Evolutionary conservation across 2,888 invertebrate species (phyloP), one percentile per base, ranked within the genome.

Genomic region (Leuctra nigra): DNA sequence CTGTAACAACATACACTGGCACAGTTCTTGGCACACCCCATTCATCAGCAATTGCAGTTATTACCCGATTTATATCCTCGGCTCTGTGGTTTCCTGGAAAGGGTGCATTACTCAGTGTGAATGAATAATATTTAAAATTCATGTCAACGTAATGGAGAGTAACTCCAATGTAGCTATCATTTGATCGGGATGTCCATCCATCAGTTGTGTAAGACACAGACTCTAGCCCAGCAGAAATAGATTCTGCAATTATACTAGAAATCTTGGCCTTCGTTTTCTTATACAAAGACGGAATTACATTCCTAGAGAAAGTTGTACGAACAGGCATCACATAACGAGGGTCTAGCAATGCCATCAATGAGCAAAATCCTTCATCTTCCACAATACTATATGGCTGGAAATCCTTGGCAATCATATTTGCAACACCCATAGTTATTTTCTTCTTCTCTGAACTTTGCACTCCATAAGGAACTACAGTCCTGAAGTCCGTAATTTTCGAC

Each of bases 321-420:
- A 24, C 23, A 7, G 54, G 54, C 7, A 54, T 16, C 7, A 25
- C 22, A 18, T 54, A 54, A 4, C 23, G 6, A 2, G 24, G 54
- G 20, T 54, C 41, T 22, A 54, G 16, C n/a, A 24, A 20, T 13
- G 23, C n/a, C 4, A 39, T 25, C 2, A 41, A 16, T 7, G 24
- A 16, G 41, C n/a, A 41, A 54, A 54, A 41, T 3, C 54, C 24
- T 18, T 13, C 14, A 23, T 54, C 54, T 24, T 54, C 24, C 14
- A 54, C 54, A 23, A 41, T 16, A 41, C 41, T 23, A 29, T 54
- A 54, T 11, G 54, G 54, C 41, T 54, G 54, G 14, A 7, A 44
- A 18, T 54, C 41, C 23, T 23, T 20, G 14, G 54, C 54, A 18
- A 54, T 54, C 54, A 54, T 54, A 16, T 20, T 54, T 6, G 14